A percentile compares a stretch with the other conserved stretches of the same genome.
These are phyloP conservation scores for Amphipoea oculea DNA, from an alignment of 2,888 invertebrate species.

Conservation along the genomic window DNA sequence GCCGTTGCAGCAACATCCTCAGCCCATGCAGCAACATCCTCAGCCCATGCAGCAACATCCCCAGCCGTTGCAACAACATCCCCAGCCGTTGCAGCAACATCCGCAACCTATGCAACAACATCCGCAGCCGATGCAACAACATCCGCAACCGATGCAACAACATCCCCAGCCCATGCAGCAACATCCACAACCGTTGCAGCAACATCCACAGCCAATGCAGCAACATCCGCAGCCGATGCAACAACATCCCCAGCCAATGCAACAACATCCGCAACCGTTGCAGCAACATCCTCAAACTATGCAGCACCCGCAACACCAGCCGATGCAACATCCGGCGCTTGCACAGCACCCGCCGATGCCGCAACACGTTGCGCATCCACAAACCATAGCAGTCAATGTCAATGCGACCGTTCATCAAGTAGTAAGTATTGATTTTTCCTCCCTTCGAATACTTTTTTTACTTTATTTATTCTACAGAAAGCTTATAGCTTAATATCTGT, in stretches of 20 bases:
- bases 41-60: constrained; percentile 64
- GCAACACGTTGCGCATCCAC: constrained; percentile 69
- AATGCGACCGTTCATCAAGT: constrained; percentile 75
- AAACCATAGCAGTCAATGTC: constrained; percentile 72
- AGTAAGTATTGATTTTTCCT: constrained; percentile 57
- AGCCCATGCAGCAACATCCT: constrained; percentile 69
- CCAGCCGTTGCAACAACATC: constrained; percentile 34
- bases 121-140: constrained; percentile 28
- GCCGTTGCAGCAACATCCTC: constrained; percentile 15
- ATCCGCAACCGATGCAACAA: constrained; percentile 33
- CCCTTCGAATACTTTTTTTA: neutral
- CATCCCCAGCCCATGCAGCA: constrained; percentile 46
- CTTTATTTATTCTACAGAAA: neutral
- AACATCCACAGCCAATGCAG: constrained; percentile 20
- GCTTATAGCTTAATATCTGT: neutral
- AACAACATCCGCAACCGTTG: constrained; percentile 27
- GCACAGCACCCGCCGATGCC: constrained; percentile 66
- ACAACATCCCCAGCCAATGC: constrained; percentile 33
- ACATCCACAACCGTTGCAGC: constrained; percentile 21
- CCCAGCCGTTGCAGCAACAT: constrained; percentile 17
- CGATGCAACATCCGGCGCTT: constrained; percentile 72
- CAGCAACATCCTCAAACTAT: constrained; percentile 41
- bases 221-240: constrained; percentile 33
- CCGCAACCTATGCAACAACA: constrained; percentile 21
- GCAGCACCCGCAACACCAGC: constrained; percentile 68